A percentile compares a stretch with the other conserved stretches of the same genome.
Conservation (phyloP, 2,797 vertebrate genomes). For the Sitta carolinensis region DNA sequence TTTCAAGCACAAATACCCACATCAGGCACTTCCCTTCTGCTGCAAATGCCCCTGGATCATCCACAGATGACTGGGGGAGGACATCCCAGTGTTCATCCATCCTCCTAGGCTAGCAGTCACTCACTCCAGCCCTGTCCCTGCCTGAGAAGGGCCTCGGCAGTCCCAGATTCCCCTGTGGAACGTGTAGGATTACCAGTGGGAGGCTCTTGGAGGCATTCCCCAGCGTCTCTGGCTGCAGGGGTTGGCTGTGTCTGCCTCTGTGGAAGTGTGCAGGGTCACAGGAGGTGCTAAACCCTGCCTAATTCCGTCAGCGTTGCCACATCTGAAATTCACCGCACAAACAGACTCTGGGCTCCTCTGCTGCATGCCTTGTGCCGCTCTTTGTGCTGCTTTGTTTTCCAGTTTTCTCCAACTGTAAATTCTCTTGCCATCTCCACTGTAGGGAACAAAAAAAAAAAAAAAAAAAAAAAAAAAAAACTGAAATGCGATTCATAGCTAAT, state of each 20-base stretch:
- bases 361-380: not conserved
- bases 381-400: not conserved
- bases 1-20: not conserved
- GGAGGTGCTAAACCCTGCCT: not conserved
- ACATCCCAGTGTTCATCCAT: rapidly evolving
- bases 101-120: not conserved
- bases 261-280: not conserved
- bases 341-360: not conserved
- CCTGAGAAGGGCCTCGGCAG: not conserved
- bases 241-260: not conserved
- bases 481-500: not conserved
- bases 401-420: not conserved
- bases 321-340: not conserved
- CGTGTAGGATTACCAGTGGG: no score
- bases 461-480: not conserved
- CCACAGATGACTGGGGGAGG: not conserved
- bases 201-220: not conserved
- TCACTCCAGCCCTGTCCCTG: rapidly evolving
- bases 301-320: not conserved
- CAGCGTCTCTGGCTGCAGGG: not conserved
- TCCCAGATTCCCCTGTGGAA: rapidly evolving
- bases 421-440: not conserved
- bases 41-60: not conserved
- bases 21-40: not conserved
- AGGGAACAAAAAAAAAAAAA: not conserved